A percentile compares a stretch with the other conserved stretches of the same genome.
These are phyloP conservation scores for Pocillopora verrucosa DNA, from an alignment of 64 coral and sea anemone genomes.

Conservation along the genomic window DNA sequence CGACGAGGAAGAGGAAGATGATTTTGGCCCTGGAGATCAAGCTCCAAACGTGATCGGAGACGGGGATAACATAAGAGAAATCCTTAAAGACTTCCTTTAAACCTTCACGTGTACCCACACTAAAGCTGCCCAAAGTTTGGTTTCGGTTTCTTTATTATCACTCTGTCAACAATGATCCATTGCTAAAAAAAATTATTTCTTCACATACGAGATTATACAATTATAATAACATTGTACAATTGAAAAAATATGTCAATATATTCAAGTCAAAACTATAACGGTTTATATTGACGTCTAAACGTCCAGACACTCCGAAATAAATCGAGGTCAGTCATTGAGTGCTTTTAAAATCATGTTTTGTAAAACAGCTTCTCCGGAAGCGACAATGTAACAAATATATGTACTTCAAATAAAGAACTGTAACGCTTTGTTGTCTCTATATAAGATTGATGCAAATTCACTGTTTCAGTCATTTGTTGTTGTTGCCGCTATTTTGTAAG, in stretches of 20 bases:
- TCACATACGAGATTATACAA: conserved; percentile 21
- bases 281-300: too few relatives aligned
- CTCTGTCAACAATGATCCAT: background rate
- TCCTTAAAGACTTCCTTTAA: conserved; percentile 2
- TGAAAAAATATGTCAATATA: background rate
- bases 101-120: background rate
- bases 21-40: conserved; percentile 7
- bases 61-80: background rate
- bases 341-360: background rate
- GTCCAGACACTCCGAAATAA: conserved; percentile 18
- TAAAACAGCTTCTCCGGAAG: conserved; percentile 12
- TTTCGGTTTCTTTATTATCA: conserved; percentile 3
- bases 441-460: background rate
- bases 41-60: background rate
- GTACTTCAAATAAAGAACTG: background rate
- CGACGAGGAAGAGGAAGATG: conserved; percentile 5
- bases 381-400: background rate
- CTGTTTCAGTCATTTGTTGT: conserved; percentile 16
- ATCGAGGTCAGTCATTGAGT: conserved; percentile 8
- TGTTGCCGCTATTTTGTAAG: conserved; percentile 18
- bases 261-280: background rate
- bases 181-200: conserved; percentile 14
- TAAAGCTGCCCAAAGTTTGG: background rate
- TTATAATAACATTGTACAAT: conserved; percentile 23
- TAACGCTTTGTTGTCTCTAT: conserved; percentile 10